Evolutionary conservation across 2,797 vertebrate genomes (phyloP), one percentile per base, ranked within the genome.

Genomic region (Chaetophractus vellerosus): DNA sequence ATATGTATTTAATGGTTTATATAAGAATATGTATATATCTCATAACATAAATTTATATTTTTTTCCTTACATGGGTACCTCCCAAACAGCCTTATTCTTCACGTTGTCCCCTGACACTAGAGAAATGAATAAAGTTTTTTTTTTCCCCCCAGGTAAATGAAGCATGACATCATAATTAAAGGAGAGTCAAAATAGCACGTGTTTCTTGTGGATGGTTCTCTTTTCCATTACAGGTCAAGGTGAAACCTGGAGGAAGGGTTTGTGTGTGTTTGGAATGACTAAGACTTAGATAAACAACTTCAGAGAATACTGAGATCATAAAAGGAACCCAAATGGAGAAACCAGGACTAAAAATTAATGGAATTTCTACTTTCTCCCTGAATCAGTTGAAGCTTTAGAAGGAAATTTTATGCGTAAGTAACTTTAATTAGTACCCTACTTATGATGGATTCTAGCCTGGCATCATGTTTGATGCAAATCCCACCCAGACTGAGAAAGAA

Each of bases 341-440:
- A 66, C 16, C n/a, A 72, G 79, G 28, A 45, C 4, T 36, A 23
- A 59, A 71, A 81, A 10, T 18, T 71, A 52, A 55, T 38, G 57
- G 41, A 74, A 55, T 94, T 81, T 71, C 64, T 52, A 38, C n/a
- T 75, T 80, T 93, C 48, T 75, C 59, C 92, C 66, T 55, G 68
- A 94, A 85, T 91, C 59, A 76, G 38, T 45, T 59, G 78, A 69
- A 89, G 10, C 15, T 59, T 68, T 88, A 64, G 41, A 83, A 91
- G 84, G 52, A 84, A 57, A 82, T 76, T 95, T 90, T n/a, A 68
- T 74, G 23, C 38, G 57, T 52, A 89, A 92, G 79, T 92, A 85
- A 91, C 74, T 91, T 95, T 85, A 88, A 79, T 90, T 93, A 93
- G 64, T 91, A 59, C 4, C 72, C 64, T 66, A 38, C 3, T 81